Evolutionary conservation across 2,888 invertebrate species (phyloP), one percentile per base, ranked within the genome.

Genomic region (Stomorhina lunata): DNA sequence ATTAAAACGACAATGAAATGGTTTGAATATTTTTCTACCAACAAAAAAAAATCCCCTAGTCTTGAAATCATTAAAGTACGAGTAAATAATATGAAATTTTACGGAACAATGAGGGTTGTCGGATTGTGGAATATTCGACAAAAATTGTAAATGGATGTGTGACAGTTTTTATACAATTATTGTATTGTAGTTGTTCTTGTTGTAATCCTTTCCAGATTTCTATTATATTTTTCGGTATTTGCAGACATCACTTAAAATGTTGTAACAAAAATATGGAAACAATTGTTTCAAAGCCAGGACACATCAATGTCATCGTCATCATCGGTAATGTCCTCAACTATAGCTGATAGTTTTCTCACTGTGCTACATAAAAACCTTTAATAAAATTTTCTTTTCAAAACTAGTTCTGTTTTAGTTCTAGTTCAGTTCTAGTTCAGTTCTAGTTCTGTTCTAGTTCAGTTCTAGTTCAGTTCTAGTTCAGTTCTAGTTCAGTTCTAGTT

Each of bases 231-330:
- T 59, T 66, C 12, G n/a, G 10, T 72, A 27, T 66, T 45, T 45
- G 55, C 77, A 40, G 68, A 57, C 45, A 73, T 55, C 65, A 77
- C 63, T 81, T 73, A 72, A 77, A 81, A 61, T 37, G 68, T 53
- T 78, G 81, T 79, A 65, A 65, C 50, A 69, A 66, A 81, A 81
- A 77, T 81, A 81, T 81, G 77, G 66, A 78, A 79, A 76, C 65
- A 79, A 82, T 79, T 79, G 66, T 25, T 66, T 45, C 34, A 32
- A 50, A 32, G 40, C 48, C 57, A 32, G 27, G 50, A 15, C 29
- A n/a, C n/a, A n/a, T 43, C 59, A 37, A 34, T 22, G 2, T 15
- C 57, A 45, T 45, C 15, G 17, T 4, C 2, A 7, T 27, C 17
- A 12, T n/a, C n/a, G n/a, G n/a, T n/a, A n/a, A n/a, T n/a, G n/a